Percentiles rank a stretch among this genome's conserved stretches.
These are phyloP conservation scores for Dinocampus coccinellae DNA, from an alignment of 2,888 invertebrate genomes.

Conservation along the genomic window DNA sequence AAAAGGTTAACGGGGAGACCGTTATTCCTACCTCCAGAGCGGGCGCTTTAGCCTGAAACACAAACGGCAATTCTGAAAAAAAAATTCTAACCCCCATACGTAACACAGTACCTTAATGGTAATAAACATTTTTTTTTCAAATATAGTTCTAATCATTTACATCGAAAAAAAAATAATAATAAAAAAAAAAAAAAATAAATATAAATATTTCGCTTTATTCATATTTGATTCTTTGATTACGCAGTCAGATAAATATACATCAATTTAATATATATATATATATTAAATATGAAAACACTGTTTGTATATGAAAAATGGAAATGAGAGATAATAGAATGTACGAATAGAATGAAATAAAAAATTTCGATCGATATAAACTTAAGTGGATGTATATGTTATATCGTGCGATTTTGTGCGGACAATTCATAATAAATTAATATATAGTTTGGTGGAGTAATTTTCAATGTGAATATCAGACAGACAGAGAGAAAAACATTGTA, in stretches of 20 bases:
- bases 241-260: too few relatives aligned
- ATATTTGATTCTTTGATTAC: too few relatives aligned
- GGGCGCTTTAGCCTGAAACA: slow-evolving; percentile 68
- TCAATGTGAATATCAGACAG: not conserved
- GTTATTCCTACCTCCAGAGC: slow-evolving; percentile 67
- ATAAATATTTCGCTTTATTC: too few relatives aligned
- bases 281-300: too few relatives aligned
- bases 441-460: not conserved
- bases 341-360: not conserved
- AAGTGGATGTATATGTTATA: not conserved
- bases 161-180: not conserved
- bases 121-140: too few relatives aligned
- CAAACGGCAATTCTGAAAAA: slow-evolving; percentile 66
- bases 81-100: slow-evolving; percentile 37
- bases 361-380: not conserved
- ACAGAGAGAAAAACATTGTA: not conserved
- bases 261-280: too few relatives aligned
- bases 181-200: not conserved
- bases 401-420: not conserved
- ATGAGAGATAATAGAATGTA: not conserved
- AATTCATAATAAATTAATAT: not conserved
- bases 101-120: not conserved
- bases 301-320: not conserved
- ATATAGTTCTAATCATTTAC: too few relatives aligned
- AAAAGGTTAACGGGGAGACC: slow-evolving; percentile 52